Conservation (phyloP, 2,888 invertebrate species). For the Gari tellinella region DNA sequence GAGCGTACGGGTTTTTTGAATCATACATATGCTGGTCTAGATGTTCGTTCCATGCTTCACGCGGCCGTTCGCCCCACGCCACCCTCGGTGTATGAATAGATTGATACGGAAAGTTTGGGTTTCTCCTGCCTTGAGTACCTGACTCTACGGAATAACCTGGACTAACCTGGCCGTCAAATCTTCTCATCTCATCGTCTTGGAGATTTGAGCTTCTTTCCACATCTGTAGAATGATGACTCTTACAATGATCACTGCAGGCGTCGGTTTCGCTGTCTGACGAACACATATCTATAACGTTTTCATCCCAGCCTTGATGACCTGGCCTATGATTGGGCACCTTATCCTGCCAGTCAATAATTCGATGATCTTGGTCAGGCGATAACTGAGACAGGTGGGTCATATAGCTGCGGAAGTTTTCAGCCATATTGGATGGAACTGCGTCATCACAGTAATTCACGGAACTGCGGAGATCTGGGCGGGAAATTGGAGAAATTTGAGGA, state of each 20-base stretch:
- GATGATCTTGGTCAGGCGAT: conserved; percentile 54
- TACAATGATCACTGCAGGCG: conserved; percentile 1
- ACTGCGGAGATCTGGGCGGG: background rate
- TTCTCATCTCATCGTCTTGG: background rate
- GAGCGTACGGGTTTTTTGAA: conserved; percentile 70
- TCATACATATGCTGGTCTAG: conserved; percentile 61
- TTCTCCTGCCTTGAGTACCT: conserved; percentile 14
- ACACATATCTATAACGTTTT: conserved; percentile 55
- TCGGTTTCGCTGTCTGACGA: conserved; percentile 51
- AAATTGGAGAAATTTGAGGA: conserved; percentile 27
- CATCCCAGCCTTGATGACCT: conserved; percentile 26
- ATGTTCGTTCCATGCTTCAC: conserved; percentile 53
- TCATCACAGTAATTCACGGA: conserved; percentile 31
- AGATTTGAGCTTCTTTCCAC: background rate
- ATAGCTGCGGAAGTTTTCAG: conserved; percentile 72
- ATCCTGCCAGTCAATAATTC: conserved; percentile 11
- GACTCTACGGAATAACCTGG: background rate
- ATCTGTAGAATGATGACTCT: background rate
- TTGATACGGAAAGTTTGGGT: conserved; percentile 52
- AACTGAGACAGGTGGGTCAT: conserved; percentile 75
- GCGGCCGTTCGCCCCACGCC: conserved; percentile 51
- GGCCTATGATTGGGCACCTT: conserved; percentile 21
- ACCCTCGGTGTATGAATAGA: conserved; percentile 39
- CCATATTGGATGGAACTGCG: conserved; percentile 46
- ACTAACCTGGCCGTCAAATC: conserved; percentile 1